Evolutionary conservation across 1,140 invertebrate species (phyloP), one percentile per base, ranked within the genome.

Genomic region (Lucilia cuprina): DNA sequence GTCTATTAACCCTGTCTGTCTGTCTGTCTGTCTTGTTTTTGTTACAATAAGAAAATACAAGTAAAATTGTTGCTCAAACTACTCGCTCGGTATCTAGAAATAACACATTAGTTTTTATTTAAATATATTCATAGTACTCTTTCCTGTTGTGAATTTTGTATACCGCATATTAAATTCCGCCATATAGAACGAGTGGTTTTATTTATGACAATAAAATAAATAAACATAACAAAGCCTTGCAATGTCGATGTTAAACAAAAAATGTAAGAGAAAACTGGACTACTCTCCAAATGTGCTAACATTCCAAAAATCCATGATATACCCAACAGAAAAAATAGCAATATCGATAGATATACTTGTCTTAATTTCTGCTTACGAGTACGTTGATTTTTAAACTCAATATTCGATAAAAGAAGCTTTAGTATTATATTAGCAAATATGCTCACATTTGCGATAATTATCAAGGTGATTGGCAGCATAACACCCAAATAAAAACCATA

Each of bases 281-380:
- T 49, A 8, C 1, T 49, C 4, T 25, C 19, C 41, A 80, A 49
- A 25, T 80, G 41, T 21, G 41, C 41, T 1, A 80, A 7, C 21
- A 80, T 19, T 21, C 77, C 77, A 25, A 80, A 80, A 50, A 80
- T 80, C 77, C 77, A 80, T 10, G 77, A 50, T 5, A 50, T 49
- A 13, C 77, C 47, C 19, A 80, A 50, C 0, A 80, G 10, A 2
- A 50, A 49, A 13, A 80, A 49, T 25, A 80, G 12, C 4, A 80
- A 49, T 9, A 50, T 14, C 19, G 77, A 50, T 21, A 47, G 13
- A 25, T n/a, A n/a, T 17, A 80, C 19, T 13, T 80, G 77, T 49
- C n/a, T 13, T 49, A 80, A 21, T 12, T 50, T 49, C 10, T 49
- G 8, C 4, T 49, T 21, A 5, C 77, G n/a, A 50, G 9, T 17